Base-by-base conservation (phyloP, 2,888 invertebrate genomes). In the Eupithecia subumbrata region DNA sequence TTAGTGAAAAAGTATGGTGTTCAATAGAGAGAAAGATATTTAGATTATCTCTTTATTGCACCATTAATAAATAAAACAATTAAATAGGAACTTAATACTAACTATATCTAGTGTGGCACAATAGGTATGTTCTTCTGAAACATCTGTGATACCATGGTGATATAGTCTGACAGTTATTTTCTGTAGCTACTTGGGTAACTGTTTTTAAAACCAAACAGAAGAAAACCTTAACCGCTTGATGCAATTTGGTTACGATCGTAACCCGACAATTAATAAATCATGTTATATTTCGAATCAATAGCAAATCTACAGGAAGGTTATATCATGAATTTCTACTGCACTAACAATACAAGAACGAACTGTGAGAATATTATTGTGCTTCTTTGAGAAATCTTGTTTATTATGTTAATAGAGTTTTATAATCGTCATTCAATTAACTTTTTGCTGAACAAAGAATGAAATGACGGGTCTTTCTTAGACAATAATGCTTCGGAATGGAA, bases 311-410 rank as follows among this genome's bases (percentile, higher is more conserved):
- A 25, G 22, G 37, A 67, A 67, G 66, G 37, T 37, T 5, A 66
- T 87, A 86, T 84, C 86, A 84, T 85, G 82, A 82, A 85, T 88
- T 85, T 88, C 84, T 86, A 84, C 86, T 85, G 82, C 86, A 88
- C 85, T 87, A 90, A 88, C 86, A 87, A 81, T 82, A 81, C 80
- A 82, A 82, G 79, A 81, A 78, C 74, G 79, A 76, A 77, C 84
- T 86, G 89, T 92, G 93, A 88, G 93, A 94, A 93, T 84, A 81
- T 82, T 86, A 88, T 88, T 87, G 87, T 87, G 78, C 83, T 82
- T 82, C 84, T 88, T 88, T 92, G 91, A 89, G 92, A 93, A 92
- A 89, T 87, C 88, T 87, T 88, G 88, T 90, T 91, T 89, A 89
- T 89, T 88, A 89, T 87, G 84, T 84, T 88, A 89, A 90, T 88